Conservation (phyloP, 2,888 invertebrate genomes). For the Drosophila maculinotata region DNA sequence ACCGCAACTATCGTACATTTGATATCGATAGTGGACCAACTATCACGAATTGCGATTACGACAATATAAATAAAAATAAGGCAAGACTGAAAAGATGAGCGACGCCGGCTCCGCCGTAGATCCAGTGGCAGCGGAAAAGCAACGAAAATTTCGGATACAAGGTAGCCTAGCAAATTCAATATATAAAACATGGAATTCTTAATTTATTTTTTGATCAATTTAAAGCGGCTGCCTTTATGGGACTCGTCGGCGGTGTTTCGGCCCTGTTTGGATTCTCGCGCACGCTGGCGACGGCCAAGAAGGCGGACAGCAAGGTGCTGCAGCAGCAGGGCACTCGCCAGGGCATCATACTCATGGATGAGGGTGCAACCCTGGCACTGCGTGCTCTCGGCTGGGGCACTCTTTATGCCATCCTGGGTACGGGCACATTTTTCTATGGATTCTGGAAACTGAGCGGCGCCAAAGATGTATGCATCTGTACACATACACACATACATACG, state of each 20-base stretch:
- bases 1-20: not conserved
- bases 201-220: no score
- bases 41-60: conserved; percentile 43
- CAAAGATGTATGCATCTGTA: conserved; percentile 88
- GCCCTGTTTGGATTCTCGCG: conserved; percentile 92
- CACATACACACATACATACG: not conserved
- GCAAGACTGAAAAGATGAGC: conserved; percentile 24
- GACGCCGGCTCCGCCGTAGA: conserved; percentile 52
- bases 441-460: conserved; percentile 96
- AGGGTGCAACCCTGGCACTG: conserved; percentile 91
- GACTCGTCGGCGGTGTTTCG: conserved; percentile 88
- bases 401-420: conserved; percentile 93
- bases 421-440: conserved; percentile 91
- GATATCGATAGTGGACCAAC: not conserved
- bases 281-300: conserved; percentile 91
- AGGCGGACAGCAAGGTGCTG: conserved; percentile 92
- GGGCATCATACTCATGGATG: conserved; percentile 89
- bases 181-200: not conserved
- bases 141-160: conserved; percentile 69
- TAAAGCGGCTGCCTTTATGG: conserved; percentile 83
- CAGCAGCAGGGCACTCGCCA: conserved; percentile 89
- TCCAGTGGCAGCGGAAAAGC: conserved; percentile 63
- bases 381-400: conserved; percentile 95
- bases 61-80: conserved; percentile 34
- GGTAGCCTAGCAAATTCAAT: conserved; percentile 36